Percentiles rank a stretch among this genome's conserved stretches.
These are phyloP conservation scores for Microtus agrestis DNA, from an alignment of 2,797 vertebrate species.

Conservation along the genomic window DNA sequence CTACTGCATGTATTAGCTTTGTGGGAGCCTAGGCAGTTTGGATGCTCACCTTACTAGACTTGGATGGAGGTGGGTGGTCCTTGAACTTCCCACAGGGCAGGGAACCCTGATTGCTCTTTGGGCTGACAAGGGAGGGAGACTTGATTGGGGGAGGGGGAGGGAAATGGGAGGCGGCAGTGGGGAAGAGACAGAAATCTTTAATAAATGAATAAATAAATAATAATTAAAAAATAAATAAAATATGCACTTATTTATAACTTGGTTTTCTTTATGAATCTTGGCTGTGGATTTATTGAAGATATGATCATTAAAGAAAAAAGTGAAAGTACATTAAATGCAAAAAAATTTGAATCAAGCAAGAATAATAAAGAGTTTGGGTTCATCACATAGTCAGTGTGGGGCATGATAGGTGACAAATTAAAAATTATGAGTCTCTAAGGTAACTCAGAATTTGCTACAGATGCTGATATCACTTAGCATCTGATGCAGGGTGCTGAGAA, in stretches of 20 bases:
- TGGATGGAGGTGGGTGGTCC: too few species aligned
- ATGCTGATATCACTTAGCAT: background rate
- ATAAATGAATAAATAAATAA: too few species aligned
- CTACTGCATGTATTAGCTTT: too few species aligned
- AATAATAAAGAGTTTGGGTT: constrained; percentile 6
- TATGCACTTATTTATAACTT: constrained; percentile 42
- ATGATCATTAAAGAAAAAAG: constrained; percentile 53
- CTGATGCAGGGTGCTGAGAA: background rate
- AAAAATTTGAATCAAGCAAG: background rate
- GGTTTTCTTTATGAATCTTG: constrained; percentile 11
- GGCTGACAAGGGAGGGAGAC: too few species aligned
- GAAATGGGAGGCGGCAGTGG: too few species aligned
- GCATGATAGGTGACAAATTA: constrained; percentile 34
- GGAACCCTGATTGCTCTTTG: too few species aligned
- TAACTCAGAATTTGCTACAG: constrained; percentile 12
- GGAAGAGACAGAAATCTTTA: too few species aligned
- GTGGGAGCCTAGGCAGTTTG: too few species aligned
- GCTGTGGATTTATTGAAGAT: constrained; percentile 19
- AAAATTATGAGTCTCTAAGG: constrained; percentile 25
- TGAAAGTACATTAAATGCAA: constrained; percentile 28
- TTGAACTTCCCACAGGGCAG: too few species aligned
- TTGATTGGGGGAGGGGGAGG: too few species aligned
- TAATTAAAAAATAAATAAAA: too few species aligned
- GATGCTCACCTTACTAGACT: too few species aligned
- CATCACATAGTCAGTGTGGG: background rate